Conservation (phyloP, 1,140 invertebrate species). For the Drosophila ercepeae region DNA sequence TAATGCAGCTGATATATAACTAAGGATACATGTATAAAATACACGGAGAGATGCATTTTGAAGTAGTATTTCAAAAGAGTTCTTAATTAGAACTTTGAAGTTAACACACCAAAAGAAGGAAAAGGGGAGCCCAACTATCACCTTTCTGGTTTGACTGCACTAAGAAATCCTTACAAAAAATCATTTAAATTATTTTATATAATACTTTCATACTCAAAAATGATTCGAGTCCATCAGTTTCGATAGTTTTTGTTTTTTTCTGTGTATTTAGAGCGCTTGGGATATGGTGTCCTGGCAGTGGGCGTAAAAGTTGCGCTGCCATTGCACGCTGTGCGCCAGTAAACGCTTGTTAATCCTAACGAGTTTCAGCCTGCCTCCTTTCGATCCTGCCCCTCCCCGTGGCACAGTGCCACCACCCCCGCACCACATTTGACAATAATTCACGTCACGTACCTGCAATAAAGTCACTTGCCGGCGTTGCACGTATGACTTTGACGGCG, state of each 20-base stretch:
- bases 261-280: background rate
- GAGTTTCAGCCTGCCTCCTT: slow-evolving; percentile 56
- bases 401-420: background rate
- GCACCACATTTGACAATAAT: slow-evolving; percentile 59
- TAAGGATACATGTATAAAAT: slow-evolving; percentile 20
- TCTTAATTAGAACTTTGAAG: too few species aligned
- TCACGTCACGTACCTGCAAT: slow-evolving; percentile 81
- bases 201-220: too few species aligned
- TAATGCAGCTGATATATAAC: slow-evolving; percentile 70
- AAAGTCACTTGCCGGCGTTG: slow-evolving; percentile 80
- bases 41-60: slow-evolving; percentile 14
- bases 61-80: background rate
- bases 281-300: slow-evolving; percentile 17
- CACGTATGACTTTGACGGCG: slow-evolving; percentile 80
- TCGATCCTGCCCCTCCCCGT: background rate
- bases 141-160: too few species aligned
- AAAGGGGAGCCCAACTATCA: too few species aligned
- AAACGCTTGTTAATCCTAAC: slow-evolving; percentile 82
- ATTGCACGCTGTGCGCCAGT: slow-evolving; percentile 75
- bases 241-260: too few species aligned
- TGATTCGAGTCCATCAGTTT: too few species aligned
- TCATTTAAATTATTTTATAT: too few species aligned
- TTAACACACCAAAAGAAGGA: too few species aligned
- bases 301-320: slow-evolving; percentile 55
- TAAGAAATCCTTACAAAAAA: too few species aligned